Base-by-base conservation (phyloP, 2,888 invertebrate species). In the Rotaria sp. region DNA sequence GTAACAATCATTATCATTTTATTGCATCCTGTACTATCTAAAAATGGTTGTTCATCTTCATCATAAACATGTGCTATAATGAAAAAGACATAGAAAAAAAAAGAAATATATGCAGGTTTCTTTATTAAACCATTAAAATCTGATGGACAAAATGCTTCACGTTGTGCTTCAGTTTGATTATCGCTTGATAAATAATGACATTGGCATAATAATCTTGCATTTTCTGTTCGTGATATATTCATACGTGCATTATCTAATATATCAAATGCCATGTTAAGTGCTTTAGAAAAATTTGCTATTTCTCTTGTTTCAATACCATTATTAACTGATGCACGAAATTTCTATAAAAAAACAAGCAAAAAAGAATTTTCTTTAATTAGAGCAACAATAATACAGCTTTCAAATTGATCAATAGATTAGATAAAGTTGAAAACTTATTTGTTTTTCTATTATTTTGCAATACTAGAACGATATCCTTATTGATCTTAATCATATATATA, bases 1-100 rank as follows among this genome's bases (percentile, higher is more conserved):
- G 98, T 97, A 89, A 99, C 94, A 88, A 99, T 92, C 97, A 99
- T 97, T 89, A 99, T 97, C 52, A 97, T 97, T 92, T 97, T 95
- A 92, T 99, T 99, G 91, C 99, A 99, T 90, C 96, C 89, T 2
- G 87, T 87, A 24, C 87, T 87, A 86, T 88, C 85, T 4, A 80
- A 26, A 45, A 80, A 80, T 80, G 80, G 80, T n/a, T 41, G 4
- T 13, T 80, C 80, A 45, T 45, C 45, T 13, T 41, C 41, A n/a
- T 10, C 3, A 18, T 45, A 41, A 24, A 2, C 2, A 45, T 26
- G 45, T 24, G n/a, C 80, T 80, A 45, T 5, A 80, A 80, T 10
- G 41, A 21, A 57, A 26, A 21, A 38, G 8, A 41, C 3, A 24
- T 26, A 21, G 41, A 8, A 35, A 7, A 30, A 11, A 24, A 24